Evolutionary conservation across 2,888 invertebrate genomes (phyloP), one percentile per base, ranked within the genome.

Genomic region (Drosophila lutescens): DNA sequence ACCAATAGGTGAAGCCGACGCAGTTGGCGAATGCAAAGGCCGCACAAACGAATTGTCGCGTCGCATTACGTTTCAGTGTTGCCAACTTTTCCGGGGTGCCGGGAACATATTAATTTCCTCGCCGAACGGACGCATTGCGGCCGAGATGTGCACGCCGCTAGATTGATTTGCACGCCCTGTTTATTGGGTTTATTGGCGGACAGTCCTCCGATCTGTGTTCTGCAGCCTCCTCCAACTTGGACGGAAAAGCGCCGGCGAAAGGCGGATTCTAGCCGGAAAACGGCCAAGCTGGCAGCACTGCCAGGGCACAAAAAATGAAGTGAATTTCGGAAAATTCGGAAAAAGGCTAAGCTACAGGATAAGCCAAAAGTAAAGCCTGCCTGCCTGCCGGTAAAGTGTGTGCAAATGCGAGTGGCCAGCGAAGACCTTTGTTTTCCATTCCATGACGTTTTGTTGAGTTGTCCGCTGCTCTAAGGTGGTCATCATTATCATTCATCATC

Each of bases 251-350:
- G 20, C 32, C 47, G 47, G 47, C 47, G 12, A 32, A 17, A 12
- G 34, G 7, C 32, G 49, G 20, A 56, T 12, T 62, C 40, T 30
- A 57, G 51, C 51, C 57, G 57, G 46, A 69, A 40, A 69, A 46
- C 70, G 58, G 70, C 58, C 44, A 46, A 62, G 60, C 69, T 69
- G 69, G 72, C 87, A 80, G 66, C 69, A 74, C 82, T 74, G 71
- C 76, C 81, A 59, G 72, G 69, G 30, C 30, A 78, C 60, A 80
- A 81, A 88, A 88, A 79, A 83, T 83, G 82, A 88, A 85, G 88
- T 83, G 70, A 81, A 32, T 43, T 34, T 34, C 49, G 17, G 26
- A 38, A 38, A 57, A 38, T 34, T 34, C 49, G 17, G 26, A 38
- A 38, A 57, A 38, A 55, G 40, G 86, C 43, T 36, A 38, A 46